A percentile compares a stretch with the other conserved stretches of the same genome.
Conservation (phyloP, 2,888 invertebrate species). For the Mamestra brassicae region DNA sequence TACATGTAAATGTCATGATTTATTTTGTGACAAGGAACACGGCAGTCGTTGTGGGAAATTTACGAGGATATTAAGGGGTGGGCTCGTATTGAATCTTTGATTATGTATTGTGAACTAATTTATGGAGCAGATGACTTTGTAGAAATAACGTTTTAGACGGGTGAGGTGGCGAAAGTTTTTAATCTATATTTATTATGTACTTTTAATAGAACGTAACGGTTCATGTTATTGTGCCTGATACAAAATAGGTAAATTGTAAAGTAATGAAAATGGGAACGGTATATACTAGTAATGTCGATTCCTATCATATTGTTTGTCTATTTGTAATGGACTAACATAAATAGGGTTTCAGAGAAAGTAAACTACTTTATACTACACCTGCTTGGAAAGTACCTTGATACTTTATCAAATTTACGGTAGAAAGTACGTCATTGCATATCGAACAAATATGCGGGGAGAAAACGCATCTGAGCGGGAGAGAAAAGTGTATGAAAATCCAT, state of each 20-base stretch:
- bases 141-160: slow-evolving; percentile 56
- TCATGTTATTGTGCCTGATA: slow-evolving; percentile 28
- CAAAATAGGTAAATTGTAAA: slow-evolving; percentile 29
- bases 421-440: too few species aligned
- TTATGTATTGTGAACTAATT: slow-evolving; percentile 77
- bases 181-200: slow-evolving; percentile 57
- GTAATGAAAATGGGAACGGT: slow-evolving; percentile 33
- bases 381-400: too few species aligned
- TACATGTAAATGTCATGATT: slow-evolving; percentile 85
- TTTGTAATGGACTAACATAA: slow-evolving; percentile 27
- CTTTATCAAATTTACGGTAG: too few species aligned
- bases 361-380: too few species aligned
- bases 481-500: too few species aligned
- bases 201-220: slow-evolving; percentile 49
- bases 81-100: slow-evolving; percentile 75
- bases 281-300: neutral
- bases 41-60: slow-evolving; percentile 87
- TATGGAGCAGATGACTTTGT: slow-evolving; percentile 71
- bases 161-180: slow-evolving; percentile 57
- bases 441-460: too few species aligned
- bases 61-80: slow-evolving; percentile 86
- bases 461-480: too few species aligned
- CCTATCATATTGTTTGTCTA: neutral
- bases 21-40: slow-evolving; percentile 88
- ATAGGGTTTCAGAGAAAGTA: slow-evolving; percentile 25